Base-by-base conservation (phyloP, 2,797 vertebrate genomes). In the Phylloscopus collybita region DNA sequence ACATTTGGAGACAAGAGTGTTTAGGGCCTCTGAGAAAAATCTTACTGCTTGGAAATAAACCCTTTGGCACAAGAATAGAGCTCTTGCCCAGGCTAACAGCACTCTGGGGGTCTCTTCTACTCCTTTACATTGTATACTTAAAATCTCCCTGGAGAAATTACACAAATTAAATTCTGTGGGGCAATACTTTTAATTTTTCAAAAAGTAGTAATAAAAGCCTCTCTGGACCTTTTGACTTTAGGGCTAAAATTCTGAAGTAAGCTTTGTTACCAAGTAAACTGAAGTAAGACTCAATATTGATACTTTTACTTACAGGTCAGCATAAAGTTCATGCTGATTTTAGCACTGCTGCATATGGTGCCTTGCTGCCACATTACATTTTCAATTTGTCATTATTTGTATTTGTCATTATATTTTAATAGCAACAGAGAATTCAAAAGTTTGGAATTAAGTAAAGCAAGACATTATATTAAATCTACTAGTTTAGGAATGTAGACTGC, bases 11-110 rank as follows among this genome's bases (percentile, higher is more conserved):
- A 78, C 27, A 86, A 72, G 65, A 94, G 50, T 25, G 59, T 44
- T 90, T 65, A 69, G 57, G 50, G 14, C 72, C 75, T 71, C 44
- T 72, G 89, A 93, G 93, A 82, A 91, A 91, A 83, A 78, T 56
- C 75, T 79, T 60, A 44, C 27, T 2, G 3, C 54, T 93, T 74
- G 32, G 69, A 94, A 94, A 80, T 80, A 94, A 92, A 92, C 18
- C 19, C 26, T 86, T 62, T 95, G 69, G 49, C 61, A 72, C 14
- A 87, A 67, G 22, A 96, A n/a, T 21, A 51, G 73, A 86, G 34
- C 30, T 61, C 38, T 70, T 88, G 57, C 53, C 54, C 22, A 54
- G 14, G 45, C 38, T 87, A 83, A 83, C 29, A 60, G 32, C 38
- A 47, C 71, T 61, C 84, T 26, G 11, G 19, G 44, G 47, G 4